Conservation (phyloP, 2,888 invertebrate species). For the Archaeoteleia sp. region DNA sequence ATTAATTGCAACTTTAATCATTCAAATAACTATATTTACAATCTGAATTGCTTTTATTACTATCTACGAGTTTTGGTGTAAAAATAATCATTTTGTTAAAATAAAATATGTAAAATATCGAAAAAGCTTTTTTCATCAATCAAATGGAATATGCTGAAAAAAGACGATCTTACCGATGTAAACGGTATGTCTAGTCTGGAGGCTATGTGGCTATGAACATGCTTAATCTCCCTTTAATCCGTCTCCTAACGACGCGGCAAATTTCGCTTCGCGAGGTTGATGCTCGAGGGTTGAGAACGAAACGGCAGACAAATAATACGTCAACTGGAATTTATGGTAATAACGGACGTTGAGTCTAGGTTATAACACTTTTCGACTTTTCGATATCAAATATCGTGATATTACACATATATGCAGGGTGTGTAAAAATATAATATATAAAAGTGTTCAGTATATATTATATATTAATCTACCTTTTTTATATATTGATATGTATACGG, state of each 20-base stretch:
- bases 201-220: slow-evolving; percentile 18
- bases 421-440: too few relatives aligned
- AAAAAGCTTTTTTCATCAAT: not conserved
- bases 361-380: slow-evolving; percentile 5
- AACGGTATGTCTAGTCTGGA: slow-evolving; percentile 20
- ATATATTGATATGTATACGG: too few relatives aligned
- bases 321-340: slow-evolving; percentile 34
- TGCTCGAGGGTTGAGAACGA: slow-evolving; percentile 16
- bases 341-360: not conserved
- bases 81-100: too few relatives aligned
- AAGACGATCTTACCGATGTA: slow-evolving; percentile 9
- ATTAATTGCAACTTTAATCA: too few relatives aligned
- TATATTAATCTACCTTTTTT: too few relatives aligned
- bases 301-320: slow-evolving; percentile 50
- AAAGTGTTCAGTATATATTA: too few relatives aligned
- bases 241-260: slow-evolving; percentile 25
- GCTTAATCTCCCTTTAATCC: slow-evolving; percentile 54
- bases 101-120: too few relatives aligned
- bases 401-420: too few relatives aligned
- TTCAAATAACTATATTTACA: too few relatives aligned
- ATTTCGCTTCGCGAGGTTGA: slow-evolving; percentile 16
- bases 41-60: too few relatives aligned
- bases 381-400: not conserved
- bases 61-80: too few relatives aligned
- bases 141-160: not conserved